Evolutionary conservation across 2,797 vertebrate genomes (phyloP).

Genomic region (Crotalus adamanteus): DNA sequence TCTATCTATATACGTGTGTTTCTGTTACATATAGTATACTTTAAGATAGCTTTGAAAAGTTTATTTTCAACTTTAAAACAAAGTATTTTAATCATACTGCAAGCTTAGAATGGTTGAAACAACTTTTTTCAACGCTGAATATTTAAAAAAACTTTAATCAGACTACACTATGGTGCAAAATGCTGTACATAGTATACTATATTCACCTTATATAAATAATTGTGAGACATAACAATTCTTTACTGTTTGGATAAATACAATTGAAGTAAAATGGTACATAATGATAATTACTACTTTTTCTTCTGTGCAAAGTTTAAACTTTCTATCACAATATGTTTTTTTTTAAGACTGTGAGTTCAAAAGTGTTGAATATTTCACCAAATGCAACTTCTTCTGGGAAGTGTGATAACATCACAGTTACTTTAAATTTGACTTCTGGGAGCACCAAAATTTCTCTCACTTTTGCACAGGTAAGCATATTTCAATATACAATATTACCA

Average conservation of each 20-base stretch:
- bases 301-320: background rate
- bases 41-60: background rate
- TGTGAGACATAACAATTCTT: background rate
- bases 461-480: constrained; percentile 76
- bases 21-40: background rate
- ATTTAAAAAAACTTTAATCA: background rate
- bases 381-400: constrained; percentile 69
- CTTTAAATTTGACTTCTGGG: constrained; percentile 67
- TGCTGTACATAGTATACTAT: no score
- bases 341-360: constrained; percentile 57
- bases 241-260: background rate
- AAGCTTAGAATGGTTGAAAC: background rate
- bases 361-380: constrained; percentile 78
- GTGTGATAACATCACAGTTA: constrained; percentile 68
- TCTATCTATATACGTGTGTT: background rate
- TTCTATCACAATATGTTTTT: rapidly evolving
- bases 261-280: background rate
- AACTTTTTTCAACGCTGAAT: background rate
- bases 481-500: rapidly evolving
- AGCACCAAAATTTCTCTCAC: constrained; percentile 71
- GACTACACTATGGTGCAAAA: background rate
- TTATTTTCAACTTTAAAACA: background rate
- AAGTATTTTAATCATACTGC: background rate
- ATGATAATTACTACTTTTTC: background rate
- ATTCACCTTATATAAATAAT: background rate